A percentile compares a stretch with the other conserved stretches of the same genome.
phyloP scores from a whole-genome alignment of 2,888 invertebrate genomes.

The Eupithecia inturbata region DNA sequence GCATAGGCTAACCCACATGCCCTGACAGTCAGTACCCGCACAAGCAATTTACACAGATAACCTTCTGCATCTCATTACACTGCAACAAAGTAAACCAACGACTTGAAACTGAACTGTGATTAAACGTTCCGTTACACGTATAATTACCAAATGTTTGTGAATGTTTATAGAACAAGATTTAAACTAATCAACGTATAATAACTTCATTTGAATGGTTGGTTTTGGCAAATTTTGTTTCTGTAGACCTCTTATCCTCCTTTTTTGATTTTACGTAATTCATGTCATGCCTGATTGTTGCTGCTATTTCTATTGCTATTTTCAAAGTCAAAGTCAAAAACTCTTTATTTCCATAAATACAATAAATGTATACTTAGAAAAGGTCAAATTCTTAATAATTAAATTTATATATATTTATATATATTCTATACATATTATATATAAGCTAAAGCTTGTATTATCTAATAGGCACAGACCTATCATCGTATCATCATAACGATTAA shows the following conservation, averaged over 20 bases:
- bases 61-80: constrained; percentile 30
- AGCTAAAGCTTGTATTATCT: background rate
- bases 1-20: background rate
- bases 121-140: constrained; percentile 61
- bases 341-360: too few relatives aligned
- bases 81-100: constrained; percentile 46
- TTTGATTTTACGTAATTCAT: background rate
- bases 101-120: constrained; percentile 47
- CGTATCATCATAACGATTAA: background rate
- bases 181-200: constrained; percentile 65
- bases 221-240: constrained; percentile 42
- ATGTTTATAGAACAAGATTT: constrained; percentile 64
- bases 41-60: constrained; percentile 5
- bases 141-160: constrained; percentile 69
- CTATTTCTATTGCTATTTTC: background rate
- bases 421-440: too few relatives aligned
- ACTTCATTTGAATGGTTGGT: constrained; percentile 59
- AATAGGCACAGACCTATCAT: background rate
- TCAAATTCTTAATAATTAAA: too few relatives aligned
- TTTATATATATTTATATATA: too few relatives aligned
- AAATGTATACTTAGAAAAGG: too few relatives aligned
- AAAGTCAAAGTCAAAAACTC: too few relatives aligned
- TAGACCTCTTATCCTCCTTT: background rate
- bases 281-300: background rate
- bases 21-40: background rate